These are phyloP conservation scores for Quadroppia sp. DNA, from an alignment of 2,888 invertebrate species.

Conservation along the genomic window DNA sequence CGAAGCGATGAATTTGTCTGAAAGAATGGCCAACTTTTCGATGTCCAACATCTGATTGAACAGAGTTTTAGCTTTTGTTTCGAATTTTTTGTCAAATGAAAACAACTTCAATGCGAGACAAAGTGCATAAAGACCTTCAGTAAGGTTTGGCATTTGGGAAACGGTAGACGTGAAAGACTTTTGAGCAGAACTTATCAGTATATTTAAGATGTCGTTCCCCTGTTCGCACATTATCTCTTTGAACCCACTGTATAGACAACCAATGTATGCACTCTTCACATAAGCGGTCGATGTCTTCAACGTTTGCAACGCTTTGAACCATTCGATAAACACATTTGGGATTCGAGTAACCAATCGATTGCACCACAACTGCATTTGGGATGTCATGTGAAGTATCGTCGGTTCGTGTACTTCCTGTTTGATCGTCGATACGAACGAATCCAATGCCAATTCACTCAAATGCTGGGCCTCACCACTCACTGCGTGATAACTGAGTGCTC, in stretches of 20 bases:
- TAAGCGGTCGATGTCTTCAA: conserved; percentile 71
- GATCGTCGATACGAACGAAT: conserved; percentile 70
- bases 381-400: conserved; percentile 72
- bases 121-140: conserved; percentile 68
- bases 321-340: conserved; percentile 63
- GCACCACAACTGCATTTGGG: conserved; percentile 73
- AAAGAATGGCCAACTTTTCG: conserved; percentile 73
- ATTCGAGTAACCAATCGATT: background rate
- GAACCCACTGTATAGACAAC: conserved; percentile 66
- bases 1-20: conserved; percentile 71
- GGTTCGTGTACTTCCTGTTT: conserved; percentile 89
- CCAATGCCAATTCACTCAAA: conserved; percentile 62
- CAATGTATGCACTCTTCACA: conserved; percentile 73
- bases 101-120: conserved; percentile 65
- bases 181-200: conserved; percentile 67
- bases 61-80: conserved; percentile 58
- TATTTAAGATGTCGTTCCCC: conserved; percentile 58
- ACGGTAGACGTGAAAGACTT: conserved; percentile 65
- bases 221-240: conserved; percentile 42
- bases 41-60: conserved; percentile 70
- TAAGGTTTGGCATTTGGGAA: conserved; percentile 59
- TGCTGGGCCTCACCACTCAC: conserved; percentile 61
- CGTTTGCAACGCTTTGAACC: conserved; percentile 61
- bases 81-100: conserved; percentile 53
- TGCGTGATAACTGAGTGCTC: conserved; percentile 67